phyloP scores from a whole-genome alignment of 2,797 vertebrate genomes.

The Leptatherina wallacei region DNA sequence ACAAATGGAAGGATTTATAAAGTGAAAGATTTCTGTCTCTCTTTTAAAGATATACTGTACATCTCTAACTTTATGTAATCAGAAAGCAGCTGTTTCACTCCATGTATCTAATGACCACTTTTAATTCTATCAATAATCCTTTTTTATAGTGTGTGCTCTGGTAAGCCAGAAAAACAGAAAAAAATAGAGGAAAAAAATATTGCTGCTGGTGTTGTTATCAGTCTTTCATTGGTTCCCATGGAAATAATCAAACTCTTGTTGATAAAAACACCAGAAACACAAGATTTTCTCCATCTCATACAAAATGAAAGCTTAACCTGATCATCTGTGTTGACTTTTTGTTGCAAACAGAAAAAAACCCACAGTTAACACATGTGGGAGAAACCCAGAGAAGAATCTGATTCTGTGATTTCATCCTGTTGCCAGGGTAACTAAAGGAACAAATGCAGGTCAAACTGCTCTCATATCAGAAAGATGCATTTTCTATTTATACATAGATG shows the following conservation, averaged over 20 bases:
- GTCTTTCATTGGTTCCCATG: background rate
- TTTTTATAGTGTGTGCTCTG: background rate
- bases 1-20: background rate
- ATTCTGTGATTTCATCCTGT: conserved; percentile 81
- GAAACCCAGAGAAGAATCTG: conserved; percentile 29
- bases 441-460: conserved; percentile 88
- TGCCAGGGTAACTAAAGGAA: conserved; percentile 91
- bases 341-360: background rate
- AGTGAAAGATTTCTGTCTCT: background rate
- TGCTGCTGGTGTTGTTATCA: background rate
- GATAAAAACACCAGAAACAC: background rate
- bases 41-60: background rate
- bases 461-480: too few species aligned
- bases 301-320: background rate
- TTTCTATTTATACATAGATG: too few species aligned
- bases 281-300: background rate
- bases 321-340: background rate
- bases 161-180: background rate
- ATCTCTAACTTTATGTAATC: background rate
- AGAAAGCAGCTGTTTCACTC: background rate
- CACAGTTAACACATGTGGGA: conserved; percentile 49
- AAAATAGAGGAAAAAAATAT: too few species aligned
- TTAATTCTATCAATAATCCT: background rate
- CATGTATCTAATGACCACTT: background rate
- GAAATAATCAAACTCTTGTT: conserved; percentile 10